Percentiles rank a stretch among this genome's conserved stretches.
Conservation (phyloP, 2,113 vertebrate genomes). For the Pollachius pollachius region DNA sequence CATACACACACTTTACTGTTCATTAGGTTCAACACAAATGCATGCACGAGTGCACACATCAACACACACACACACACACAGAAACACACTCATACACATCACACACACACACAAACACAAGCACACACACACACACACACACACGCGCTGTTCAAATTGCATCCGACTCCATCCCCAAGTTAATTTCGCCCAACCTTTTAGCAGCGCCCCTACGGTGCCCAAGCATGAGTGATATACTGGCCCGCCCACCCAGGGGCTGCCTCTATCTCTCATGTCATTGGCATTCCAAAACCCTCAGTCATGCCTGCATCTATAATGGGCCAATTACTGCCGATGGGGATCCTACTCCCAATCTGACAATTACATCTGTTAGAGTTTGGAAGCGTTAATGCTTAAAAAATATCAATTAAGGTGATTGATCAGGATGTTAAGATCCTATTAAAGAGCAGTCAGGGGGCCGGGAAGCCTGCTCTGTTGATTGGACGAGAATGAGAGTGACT, state of each 20-base stretch:
- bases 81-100: conserved; percentile 6
- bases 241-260: conserved; percentile 51
- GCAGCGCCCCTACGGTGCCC: conserved; percentile 49
- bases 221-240: conserved; percentile 61
- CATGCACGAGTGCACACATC: conserved; percentile 11
- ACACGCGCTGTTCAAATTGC: conserved; percentile 46
- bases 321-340: conserved; percentile 77
- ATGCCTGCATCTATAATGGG: conserved; percentile 76
- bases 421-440: conserved; percentile 77
- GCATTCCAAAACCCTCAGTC: conserved; percentile 66
- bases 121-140: conserved; percentile 6
- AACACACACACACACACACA: conserved; percentile 24
- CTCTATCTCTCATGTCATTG: conserved; percentile 67
- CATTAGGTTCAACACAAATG: conserved; percentile 11
- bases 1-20: too few species aligned
- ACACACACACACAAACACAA: conserved; percentile 2
- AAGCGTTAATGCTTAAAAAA: conserved; percentile 78
- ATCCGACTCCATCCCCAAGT: conserved; percentile 30
- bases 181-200: conserved; percentile 43
- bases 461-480: conserved; percentile 70
- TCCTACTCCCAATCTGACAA: conserved; percentile 73
- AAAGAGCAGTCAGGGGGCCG: conserved; percentile 67
- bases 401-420: conserved; percentile 82
- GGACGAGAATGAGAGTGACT: conserved; percentile 61
- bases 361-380: conserved; percentile 77